Conservation (phyloP, 2,113 vertebrate genomes). For the Hemiprocne comata region DNA sequence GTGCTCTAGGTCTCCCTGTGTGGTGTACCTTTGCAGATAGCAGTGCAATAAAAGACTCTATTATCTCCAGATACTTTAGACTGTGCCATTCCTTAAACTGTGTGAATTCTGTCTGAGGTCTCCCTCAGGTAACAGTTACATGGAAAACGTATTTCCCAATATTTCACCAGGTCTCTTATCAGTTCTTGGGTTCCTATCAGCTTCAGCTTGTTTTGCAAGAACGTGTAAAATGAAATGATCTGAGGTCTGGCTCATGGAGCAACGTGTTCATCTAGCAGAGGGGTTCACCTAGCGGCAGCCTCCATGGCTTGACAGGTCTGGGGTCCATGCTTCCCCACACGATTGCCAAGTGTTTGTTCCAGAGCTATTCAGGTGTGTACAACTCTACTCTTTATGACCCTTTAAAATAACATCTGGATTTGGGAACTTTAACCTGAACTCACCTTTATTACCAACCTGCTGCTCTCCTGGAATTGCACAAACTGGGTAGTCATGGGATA, state of each 20-base stretch:
- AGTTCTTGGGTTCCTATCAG: background rate
- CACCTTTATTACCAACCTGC: background rate
- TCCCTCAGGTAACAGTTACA: background rate
- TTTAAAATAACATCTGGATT: background rate
- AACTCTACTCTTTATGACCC: background rate
- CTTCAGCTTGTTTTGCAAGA: constrained; percentile 29
- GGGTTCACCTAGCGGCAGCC: background rate
- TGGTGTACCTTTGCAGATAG: constrained; percentile 36
- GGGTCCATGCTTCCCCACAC: background rate
- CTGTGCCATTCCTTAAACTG: constrained; percentile 8
- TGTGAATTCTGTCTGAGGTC: background rate
- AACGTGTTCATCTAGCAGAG: background rate
- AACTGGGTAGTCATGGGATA: background rate
- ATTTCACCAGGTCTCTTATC: constrained; percentile 10
- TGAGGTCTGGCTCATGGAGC: background rate
- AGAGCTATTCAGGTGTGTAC: background rate
- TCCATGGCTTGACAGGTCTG: background rate
- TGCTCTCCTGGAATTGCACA: background rate
- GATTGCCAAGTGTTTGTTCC: background rate
- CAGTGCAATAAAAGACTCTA: constrained; percentile 50
- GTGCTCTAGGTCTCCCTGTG: background rate
- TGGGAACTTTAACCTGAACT: background rate
- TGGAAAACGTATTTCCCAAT: constrained; percentile 45
- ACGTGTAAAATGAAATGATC: background rate
- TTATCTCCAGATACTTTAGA: constrained; percentile 51